Evolutionary conservation across 2,888 invertebrate genomes (phyloP).

Genomic region (Cantharis rustica): DNA sequence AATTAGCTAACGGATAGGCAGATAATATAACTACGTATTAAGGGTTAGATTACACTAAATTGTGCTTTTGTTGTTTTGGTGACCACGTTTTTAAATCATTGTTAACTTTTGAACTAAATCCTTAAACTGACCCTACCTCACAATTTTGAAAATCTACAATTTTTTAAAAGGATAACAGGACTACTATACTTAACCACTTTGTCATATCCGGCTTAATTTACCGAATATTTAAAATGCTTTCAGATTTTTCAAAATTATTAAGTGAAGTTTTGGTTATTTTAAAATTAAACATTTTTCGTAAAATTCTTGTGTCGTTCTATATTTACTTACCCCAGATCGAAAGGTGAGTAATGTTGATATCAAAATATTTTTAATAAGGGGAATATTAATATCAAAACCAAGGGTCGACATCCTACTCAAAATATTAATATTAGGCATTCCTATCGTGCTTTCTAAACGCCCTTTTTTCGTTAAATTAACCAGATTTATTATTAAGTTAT

Average conservation of each 20-base stretch:
- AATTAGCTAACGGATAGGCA: too few relatives aligned
- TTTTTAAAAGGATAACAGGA: not conserved
- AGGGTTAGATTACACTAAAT: not conserved
- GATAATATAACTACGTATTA: too few relatives aligned
- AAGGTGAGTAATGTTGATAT: slow-evolving; percentile 40
- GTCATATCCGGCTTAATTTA: not conserved
- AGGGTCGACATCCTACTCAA: slow-evolving; percentile 33
- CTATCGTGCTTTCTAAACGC: slow-evolving; percentile 29
- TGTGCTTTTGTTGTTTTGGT: too few relatives aligned
- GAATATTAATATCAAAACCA: slow-evolving; percentile 33
- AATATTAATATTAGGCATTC: slow-evolving; percentile 37
- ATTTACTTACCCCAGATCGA: slow-evolving; percentile 28
- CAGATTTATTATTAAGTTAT: slow-evolving; percentile 31
- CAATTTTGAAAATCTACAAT: not conserved
- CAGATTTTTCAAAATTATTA: not conserved
- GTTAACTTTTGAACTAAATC: not conserved
- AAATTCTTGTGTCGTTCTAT: slow-evolving; percentile 9
- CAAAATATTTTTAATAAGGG: slow-evolving; percentile 44
- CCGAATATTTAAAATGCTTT: not conserved
- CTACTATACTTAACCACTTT: not conserved
- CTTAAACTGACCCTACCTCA: not conserved
- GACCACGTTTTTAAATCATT: too few relatives aligned
- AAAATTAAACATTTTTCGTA: not conserved
- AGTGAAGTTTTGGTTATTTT: not conserved
- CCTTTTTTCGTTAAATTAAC: slow-evolving; percentile 31